These are phyloP conservation scores for Porites australiensis DNA, from an alignment of 64 coral and sea anemone genomes.

Conservation along the genomic window DNA sequence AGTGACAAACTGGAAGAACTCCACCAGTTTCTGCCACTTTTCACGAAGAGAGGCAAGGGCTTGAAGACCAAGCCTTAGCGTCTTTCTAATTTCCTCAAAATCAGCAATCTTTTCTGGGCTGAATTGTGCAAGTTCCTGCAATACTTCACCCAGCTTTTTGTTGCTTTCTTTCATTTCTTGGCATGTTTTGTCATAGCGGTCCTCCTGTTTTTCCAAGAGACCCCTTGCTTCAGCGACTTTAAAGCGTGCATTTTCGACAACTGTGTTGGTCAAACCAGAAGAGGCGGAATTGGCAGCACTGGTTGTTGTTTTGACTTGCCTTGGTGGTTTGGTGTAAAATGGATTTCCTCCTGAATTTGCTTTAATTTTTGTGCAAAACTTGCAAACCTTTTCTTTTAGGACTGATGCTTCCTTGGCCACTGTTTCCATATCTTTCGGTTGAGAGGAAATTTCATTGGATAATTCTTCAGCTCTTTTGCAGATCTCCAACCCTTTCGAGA, in stretches of 20 bases:
- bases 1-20: conserved; percentile 6
- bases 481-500: neutral
- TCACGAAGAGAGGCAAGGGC: neutral
- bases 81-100: conserved; percentile 17
- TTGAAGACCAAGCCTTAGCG: neutral
- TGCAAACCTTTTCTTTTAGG: neutral
- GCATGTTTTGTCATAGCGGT: neutral
- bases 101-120: conserved; percentile 36
- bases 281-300: neutral
- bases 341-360: neutral
- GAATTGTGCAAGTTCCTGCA: neutral
- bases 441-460: neutral
- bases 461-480: neutral
- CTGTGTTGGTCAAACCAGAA: neutral
- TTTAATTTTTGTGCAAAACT: neutral
- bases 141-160: neutral
- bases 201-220: conserved; percentile 11
- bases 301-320: neutral
- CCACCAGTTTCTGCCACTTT: conserved; percentile 37
- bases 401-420: neutral
- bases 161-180: neutral
- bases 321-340: neutral
- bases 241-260: neutral
- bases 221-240: conserved; percentile 10
- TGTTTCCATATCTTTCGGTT: neutral